These are phyloP conservation scores for Echeneis naucrates DNA, from an alignment of 2,797 vertebrate species.

Conservation along the genomic window DNA sequence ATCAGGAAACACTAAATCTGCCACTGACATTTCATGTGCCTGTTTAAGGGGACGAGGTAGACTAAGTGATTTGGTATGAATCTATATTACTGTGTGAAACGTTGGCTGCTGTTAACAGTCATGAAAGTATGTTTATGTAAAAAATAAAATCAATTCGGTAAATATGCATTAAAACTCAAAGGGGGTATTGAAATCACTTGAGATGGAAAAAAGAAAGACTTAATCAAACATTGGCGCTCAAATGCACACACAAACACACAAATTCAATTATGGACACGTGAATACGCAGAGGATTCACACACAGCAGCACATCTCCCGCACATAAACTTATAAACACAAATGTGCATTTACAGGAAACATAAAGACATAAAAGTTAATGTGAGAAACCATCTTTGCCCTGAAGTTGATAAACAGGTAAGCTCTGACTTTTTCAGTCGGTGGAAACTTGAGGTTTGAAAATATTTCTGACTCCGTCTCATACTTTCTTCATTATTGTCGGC, in stretches of 20 bases:
- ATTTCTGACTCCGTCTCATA: conserved; percentile 19
- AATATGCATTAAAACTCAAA: neutral
- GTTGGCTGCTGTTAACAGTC: neutral
- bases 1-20: neutral
- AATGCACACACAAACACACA: neutral
- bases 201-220: conserved; percentile 17
- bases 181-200: neutral
- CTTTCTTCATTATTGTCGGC: conserved; percentile 55
- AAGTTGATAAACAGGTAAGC: conserved; percentile 55
- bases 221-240: neutral
- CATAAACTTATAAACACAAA: conserved; percentile 22
- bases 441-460: conserved; percentile 49
- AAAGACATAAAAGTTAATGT: conserved; percentile 39
- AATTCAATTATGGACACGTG: neutral
- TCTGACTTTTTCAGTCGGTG: conserved; percentile 57
- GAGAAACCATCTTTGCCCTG: conserved; percentile 28
- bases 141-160: neutral
- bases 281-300: neutral
- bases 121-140: neutral
- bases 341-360: neutral
- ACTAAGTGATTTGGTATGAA: neutral
- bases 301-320: neutral
- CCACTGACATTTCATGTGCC: neutral
- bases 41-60: neutral
- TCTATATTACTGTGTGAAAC: neutral